Evolutionary conservation across 2,888 invertebrate genomes (phyloP).

Genomic region (Mylabris sibirica): DNA sequence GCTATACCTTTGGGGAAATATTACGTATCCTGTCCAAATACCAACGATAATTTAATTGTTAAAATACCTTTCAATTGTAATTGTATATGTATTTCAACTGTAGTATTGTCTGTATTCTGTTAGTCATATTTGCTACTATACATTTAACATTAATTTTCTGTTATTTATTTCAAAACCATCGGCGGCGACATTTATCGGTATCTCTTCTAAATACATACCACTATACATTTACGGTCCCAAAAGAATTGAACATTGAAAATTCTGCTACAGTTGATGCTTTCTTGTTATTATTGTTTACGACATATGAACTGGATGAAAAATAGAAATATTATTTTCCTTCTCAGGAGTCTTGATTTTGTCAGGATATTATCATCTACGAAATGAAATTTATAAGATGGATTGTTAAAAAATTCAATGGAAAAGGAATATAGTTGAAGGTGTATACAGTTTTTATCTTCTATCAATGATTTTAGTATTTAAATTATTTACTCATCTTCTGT

Average conservation of each 20-base stretch:
- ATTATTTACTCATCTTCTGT: too few relatives aligned
- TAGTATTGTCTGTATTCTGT: constrained; percentile 21
- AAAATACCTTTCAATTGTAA: constrained; percentile 27
- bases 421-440: background rate
- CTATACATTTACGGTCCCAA: background rate
- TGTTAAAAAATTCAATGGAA: background rate
- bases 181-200: too few relatives aligned
- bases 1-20: constrained; percentile 14
- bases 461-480: too few relatives aligned
- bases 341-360: background rate
- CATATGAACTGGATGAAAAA: background rate
- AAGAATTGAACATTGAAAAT: background rate
- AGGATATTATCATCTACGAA: background rate
- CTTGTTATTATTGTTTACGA: background rate
- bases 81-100: constrained; percentile 31
- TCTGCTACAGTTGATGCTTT: background rate
- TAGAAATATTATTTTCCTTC: background rate
- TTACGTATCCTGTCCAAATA: constrained; percentile 19
- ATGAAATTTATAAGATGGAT: background rate
- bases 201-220: background rate
- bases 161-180: background rate
- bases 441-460: background rate
- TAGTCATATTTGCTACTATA: background rate
- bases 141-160: background rate
- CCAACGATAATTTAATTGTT: constrained; percentile 30